These are phyloP conservation scores for Ctenodactylus gundi DNA, from an alignment of 2,113 vertebrate species.

Conservation along the genomic window DNA sequence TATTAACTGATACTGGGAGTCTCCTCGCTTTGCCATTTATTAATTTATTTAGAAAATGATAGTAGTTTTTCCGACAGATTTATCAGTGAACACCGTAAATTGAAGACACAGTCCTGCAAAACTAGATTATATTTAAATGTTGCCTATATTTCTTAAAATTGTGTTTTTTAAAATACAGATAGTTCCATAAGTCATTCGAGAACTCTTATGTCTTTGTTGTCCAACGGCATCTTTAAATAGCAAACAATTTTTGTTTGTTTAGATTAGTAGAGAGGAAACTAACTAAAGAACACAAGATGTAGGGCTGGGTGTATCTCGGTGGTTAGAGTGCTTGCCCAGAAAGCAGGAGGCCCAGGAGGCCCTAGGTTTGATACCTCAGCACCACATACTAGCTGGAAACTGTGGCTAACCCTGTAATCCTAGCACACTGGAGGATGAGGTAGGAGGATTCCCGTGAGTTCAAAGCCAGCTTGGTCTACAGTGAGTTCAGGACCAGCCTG, in stretches of 20 bases:
- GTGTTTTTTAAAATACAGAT: neutral
- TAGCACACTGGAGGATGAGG: no score
- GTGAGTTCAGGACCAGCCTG: no score
- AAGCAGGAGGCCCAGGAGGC: no score
- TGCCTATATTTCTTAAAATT: neutral
- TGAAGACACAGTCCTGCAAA: neutral
- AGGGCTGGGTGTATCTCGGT: neutral
- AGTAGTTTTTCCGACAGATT: neutral
- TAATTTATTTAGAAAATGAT: conserved; percentile 17
- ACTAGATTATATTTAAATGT: neutral
- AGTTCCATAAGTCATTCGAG: neutral
- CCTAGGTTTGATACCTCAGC: neutral
- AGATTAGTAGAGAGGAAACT: neutral
- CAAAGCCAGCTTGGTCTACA: no score
- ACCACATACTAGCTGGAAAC: no score
- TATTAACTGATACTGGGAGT: neutral
- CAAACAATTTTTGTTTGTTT: neutral
- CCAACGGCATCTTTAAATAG: neutral
- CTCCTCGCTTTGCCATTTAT: neutral
- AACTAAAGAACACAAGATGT: neutral
- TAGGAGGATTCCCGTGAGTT: no score
- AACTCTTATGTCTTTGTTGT: neutral
- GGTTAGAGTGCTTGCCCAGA: neutral
- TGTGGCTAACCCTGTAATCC: no score
- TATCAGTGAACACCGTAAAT: neutral